A percentile compares a stretch with the other conserved stretches of the same genome.
These are phyloP conservation scores for Cyanistes caeruleus DNA, from an alignment of 2,113 vertebrate species.

Conservation along the genomic window DNA sequence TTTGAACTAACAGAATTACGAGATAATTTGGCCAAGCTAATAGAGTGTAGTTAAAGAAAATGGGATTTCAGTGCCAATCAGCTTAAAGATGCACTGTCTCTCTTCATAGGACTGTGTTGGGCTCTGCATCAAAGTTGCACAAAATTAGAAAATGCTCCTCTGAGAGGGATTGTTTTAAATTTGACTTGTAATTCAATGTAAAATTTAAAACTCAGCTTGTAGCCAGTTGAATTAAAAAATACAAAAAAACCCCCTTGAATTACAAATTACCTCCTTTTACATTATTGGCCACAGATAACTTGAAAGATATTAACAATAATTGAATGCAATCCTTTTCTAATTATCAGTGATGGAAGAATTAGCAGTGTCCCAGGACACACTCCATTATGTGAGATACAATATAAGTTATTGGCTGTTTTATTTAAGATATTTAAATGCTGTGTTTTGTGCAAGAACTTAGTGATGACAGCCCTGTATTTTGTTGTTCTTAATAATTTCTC, in stretches of 20 bases:
- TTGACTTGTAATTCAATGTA: constrained; percentile 76
- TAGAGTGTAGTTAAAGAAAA: constrained; percentile 93
- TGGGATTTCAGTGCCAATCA: constrained; percentile 74
- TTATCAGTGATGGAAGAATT: constrained; percentile 68
- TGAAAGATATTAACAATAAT: constrained; percentile 73
- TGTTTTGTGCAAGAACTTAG: constrained; percentile 80
- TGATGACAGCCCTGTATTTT: constrained; percentile 79
- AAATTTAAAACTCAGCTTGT: constrained; percentile 78
- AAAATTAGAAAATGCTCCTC: constrained; percentile 74
- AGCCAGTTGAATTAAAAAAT: constrained; percentile 71
- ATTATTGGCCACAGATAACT: constrained; percentile 59
- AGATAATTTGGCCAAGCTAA: constrained; percentile 94
- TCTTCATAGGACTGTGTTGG: constrained; percentile 77
- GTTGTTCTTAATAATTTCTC: constrained; percentile 82
- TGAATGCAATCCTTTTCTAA: constrained; percentile 75
- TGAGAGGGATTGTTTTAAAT: constrained; percentile 78
- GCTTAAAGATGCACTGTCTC: constrained; percentile 79
- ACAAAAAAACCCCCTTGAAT: constrained; percentile 73
- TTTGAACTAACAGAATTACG: constrained; percentile 98
- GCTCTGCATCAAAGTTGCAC: constrained; percentile 80
- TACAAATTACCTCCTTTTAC: constrained; percentile 32
- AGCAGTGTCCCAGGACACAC: constrained; percentile 70
- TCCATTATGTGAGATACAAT: constrained; percentile 68
- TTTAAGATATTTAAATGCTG: constrained; percentile 67
- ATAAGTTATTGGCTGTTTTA: constrained; percentile 70